Evolutionary conservation across 2,888 invertebrate species (phyloP), one percentile per base, ranked within the genome.

Genomic region (Polylopha cassiicola): DNA sequence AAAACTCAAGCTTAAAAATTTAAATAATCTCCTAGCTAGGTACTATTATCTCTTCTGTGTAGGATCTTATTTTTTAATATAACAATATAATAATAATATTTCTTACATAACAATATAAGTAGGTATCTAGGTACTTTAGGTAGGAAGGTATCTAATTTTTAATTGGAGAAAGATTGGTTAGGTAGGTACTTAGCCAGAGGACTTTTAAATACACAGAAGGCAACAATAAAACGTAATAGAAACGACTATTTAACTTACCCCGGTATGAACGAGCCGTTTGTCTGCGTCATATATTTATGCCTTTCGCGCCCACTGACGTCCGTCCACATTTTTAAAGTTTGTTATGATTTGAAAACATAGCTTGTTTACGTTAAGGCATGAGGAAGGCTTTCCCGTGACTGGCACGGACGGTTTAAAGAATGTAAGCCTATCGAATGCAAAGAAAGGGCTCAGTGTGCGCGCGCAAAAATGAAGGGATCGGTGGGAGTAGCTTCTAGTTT

Each of bases 191-290:
- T 15, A 14, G n/a, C 10, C 10, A 20, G 18, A 8, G 29, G 43
- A 9, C 2, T 27, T 21, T 32, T 11, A 30, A 14, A 4, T 4
- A 17, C 3, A 10, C 14, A 4, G 8, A 15, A 5, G 8, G 2
- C 13, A 15, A 9, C 9, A 7, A 14, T 3, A 18, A 4, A 18
- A 28, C 18, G 7, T 31, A 26, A n/a, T 20, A 28, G 5, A 30
- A 39, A 32, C 11, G 28, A 44, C 24, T 22, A 9, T n/a, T 18
- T 34, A 33, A 75, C 87, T 87, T 73, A 90, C 91, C 91, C 91
- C 3, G 91, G 90, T 54, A 91, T 88, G 61, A 89, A 89, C 41
- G 87, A 87, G 58, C 87, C 88, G 66, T 88, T 87, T 28, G 86
- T 87, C 60, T 88, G 88, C 37, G 82, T 78, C 51, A 88, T 81